Conservation (phyloP, 2,113 vertebrate genomes). For the Podocnemis expansa region DNA sequence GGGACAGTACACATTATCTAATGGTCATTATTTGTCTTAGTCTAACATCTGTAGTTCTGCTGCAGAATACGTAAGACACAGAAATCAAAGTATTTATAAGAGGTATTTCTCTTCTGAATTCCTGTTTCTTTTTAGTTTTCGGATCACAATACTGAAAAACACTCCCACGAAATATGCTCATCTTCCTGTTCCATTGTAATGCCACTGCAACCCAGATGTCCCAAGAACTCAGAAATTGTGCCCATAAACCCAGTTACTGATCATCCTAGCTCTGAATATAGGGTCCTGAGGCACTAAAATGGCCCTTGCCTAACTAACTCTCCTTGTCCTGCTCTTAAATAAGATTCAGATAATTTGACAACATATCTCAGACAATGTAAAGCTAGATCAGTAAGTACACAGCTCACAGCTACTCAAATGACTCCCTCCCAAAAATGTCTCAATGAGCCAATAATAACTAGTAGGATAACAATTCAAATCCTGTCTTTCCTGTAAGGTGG, state of each 20-base stretch:
- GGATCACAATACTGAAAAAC: neutral
- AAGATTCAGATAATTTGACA: neutral
- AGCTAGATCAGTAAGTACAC: neutral
- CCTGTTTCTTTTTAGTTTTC: neutral
- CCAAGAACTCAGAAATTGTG: neutral
- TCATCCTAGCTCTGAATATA: neutral
- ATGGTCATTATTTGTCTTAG: neutral
- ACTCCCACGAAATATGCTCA: neutral
- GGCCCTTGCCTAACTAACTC: neutral
- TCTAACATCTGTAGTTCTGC: neutral
- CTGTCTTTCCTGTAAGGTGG: neutral
- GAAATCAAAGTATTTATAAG: neutral
- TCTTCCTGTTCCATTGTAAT: neutral
- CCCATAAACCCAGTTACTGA: neutral
- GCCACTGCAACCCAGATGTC: neutral
- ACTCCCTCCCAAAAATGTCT: neutral
- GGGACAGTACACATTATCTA: neutral
- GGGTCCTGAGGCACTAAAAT: neutral
- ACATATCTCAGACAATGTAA: neutral
- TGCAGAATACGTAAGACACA: neutral
- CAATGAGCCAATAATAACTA: neutral
- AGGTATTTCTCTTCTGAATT: neutral
- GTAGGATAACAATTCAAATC: neutral
- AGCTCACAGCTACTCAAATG: neutral
- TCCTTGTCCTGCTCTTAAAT: neutral